Percentiles rank a stretch among this genome's conserved stretches.
phyloP scores from a whole-genome alignment of 2,888 invertebrate genomes.

The Heliconius cydno region DNA sequence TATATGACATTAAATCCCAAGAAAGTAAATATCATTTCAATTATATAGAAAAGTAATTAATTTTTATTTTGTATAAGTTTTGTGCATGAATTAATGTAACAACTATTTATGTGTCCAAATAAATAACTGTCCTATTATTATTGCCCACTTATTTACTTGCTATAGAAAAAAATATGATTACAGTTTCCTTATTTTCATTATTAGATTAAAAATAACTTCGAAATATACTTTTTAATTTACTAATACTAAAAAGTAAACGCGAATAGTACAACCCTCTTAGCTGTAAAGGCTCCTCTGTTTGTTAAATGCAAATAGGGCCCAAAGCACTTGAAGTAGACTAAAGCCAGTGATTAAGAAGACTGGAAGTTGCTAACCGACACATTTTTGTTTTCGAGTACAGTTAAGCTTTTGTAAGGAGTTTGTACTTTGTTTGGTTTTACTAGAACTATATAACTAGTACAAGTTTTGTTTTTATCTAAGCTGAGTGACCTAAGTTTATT shows the following conservation, averaged over 20 bases:
- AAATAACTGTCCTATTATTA: too few relatives aligned
- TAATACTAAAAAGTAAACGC: conserved; percentile 7
- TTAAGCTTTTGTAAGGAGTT: conserved; percentile 19
- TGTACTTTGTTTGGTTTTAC: conserved; percentile 6
- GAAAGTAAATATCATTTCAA: too few relatives aligned
- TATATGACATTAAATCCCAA: too few relatives aligned
- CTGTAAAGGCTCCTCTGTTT: conserved; percentile 17
- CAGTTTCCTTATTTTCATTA: neutral
- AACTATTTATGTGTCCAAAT: too few relatives aligned
- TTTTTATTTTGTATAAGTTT: too few relatives aligned
- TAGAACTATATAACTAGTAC: neutral
- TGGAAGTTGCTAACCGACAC: conserved; percentile 38
- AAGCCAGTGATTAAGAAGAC: conserved; percentile 44
- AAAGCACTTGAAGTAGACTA: conserved; percentile 30
- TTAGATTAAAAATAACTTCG: neutral
- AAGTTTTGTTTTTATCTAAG: neutral
- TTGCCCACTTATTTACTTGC: too few relatives aligned
- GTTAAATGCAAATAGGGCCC: conserved; percentile 18
- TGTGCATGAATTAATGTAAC: too few relatives aligned
- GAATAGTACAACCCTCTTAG: conserved; percentile 7
- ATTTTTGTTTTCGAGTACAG: conserved; percentile 35
- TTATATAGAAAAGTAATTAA: too few relatives aligned
- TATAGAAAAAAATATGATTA: too few relatives aligned
- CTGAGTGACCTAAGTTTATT: neutral
- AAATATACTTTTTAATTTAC: neutral